Conservation (phyloP, 2,888 invertebrate species). For the Idaea dimidiata region DNA sequence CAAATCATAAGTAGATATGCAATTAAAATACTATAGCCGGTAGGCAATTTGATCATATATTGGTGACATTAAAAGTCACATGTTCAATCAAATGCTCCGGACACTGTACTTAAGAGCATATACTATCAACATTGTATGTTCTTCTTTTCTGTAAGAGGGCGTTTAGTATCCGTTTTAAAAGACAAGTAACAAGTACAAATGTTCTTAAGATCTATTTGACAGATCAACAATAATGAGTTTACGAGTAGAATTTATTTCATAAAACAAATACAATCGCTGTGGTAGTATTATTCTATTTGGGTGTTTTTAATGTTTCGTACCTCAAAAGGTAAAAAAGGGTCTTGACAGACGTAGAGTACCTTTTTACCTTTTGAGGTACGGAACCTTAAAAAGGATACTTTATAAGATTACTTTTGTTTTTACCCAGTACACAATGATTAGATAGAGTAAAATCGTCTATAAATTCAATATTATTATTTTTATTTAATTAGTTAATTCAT, state of each 20-base stretch:
- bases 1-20: no score
- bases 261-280: background rate
- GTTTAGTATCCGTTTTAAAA: no score
- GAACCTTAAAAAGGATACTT: no score
- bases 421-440: no score
- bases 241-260: background rate
- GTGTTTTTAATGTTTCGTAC: background rate
- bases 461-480: no score
- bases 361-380: no score
- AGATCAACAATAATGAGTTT: slow-evolving; percentile 9
- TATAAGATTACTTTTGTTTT: no score
- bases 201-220: slow-evolving; percentile 13
- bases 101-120: background rate
- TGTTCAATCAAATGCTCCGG: background rate
- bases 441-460: no score
- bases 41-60: background rate
- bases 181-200: background rate
- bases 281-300: background rate
- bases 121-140: background rate
- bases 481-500: no score
- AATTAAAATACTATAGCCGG: background rate
- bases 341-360: no score
- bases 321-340: no score
- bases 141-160: no score
- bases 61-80: background rate